A percentile compares a stretch with the other conserved stretches of the same genome.
Evolutionary conservation across 2,113 vertebrate species (phyloP).

Genomic region (Nannobrachium achirus): DNA sequence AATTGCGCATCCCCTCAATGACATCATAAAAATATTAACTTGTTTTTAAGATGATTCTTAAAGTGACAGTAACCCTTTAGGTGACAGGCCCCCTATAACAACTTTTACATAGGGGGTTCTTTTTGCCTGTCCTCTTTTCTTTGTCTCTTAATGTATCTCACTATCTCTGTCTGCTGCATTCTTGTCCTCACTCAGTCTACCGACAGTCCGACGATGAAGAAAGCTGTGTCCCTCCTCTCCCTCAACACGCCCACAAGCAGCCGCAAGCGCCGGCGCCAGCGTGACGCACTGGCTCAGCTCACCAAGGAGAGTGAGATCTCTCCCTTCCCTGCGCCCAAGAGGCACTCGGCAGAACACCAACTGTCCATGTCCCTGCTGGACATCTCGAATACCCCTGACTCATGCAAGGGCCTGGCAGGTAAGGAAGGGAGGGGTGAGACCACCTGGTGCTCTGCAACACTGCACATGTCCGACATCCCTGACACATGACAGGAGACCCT

Average conservation of each 20-base stretch:
- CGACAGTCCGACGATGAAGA: conserved; percentile 93
- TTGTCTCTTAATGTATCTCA: no score
- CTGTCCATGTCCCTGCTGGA: conserved; percentile 94
- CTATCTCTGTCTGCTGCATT: background rate
- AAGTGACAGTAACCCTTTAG: no score
- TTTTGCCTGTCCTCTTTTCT: no score
- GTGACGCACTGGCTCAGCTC: conserved; percentile 92
- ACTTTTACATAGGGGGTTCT: no score
- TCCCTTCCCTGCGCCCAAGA: conserved; percentile 93
- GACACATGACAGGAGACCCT: background rate
- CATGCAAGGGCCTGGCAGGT: conserved; percentile 85
- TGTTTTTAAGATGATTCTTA: no score
- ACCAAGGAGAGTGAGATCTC: conserved; percentile 92
- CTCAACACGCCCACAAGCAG: conserved; percentile 92
- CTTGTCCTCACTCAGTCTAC: no score
- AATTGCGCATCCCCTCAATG: no score
- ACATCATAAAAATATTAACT: no score
- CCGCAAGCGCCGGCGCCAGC: conserved; percentile 91
- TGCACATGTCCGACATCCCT: background rate
- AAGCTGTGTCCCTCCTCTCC: conserved; percentile 92
- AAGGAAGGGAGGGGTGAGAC: conserved; percentile 23
- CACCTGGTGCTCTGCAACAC: background rate
- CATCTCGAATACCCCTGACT: conserved; percentile 96
- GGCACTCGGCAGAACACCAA: conserved; percentile 91
- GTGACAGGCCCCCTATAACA: no score